Base-by-base conservation (phyloP, 2,113 vertebrate genomes). In the Pyxicephalus adspersus region DNA sequence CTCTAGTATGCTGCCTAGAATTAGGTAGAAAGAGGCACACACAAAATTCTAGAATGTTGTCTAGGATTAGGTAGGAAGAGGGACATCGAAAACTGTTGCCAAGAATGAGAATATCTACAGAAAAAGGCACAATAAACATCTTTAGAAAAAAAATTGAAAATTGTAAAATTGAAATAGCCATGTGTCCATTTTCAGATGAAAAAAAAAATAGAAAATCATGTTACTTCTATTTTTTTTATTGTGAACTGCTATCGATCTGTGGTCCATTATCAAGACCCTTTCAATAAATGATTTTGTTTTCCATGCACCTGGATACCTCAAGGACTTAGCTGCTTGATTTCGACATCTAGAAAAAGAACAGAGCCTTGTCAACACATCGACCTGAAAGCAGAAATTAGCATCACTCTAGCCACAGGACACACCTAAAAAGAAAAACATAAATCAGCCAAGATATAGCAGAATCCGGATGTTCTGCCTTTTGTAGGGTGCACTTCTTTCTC, bases 361-460 rank as follows among this genome's bases (percentile, higher is more conserved):
- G 34, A 45, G 64, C 20, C 4, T 22, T 51, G 66, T 70, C 66
- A 70, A 3, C 45, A 70, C 66, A 70, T 19, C 26, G 16, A 5
- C 66, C 26, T 51, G 25, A 51, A 70, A 70, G 34, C 66, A 51
- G 66, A 51, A 68, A 68, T 68, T 68, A 68, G 22, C 66, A 50
- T 31, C 65, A 50, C 7, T 67, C 8, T 45, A 67, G 13, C 16
- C n/a, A 45, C 20, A 15, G 31, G 34, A 23, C 64, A 45, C n/a
- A 23, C 66, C 38, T 50, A 68, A 68, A 50, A 68, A 50, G 51
- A 23, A 68, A 68, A 23, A 13, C 66, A 4, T 25, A 68, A 23
- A 19, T 25, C 34, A 50, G 66, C 66, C 66, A 68, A 68, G 25
- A 50, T 6, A n/a, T 23, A 22, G 38, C 38, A 5, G 38, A 45